Percentiles rank a stretch among this genome's conserved stretches.
These are phyloP conservation scores for Drosophila auraria DNA, from an alignment of 1,140 invertebrate genomes.

Conservation along the genomic window DNA sequence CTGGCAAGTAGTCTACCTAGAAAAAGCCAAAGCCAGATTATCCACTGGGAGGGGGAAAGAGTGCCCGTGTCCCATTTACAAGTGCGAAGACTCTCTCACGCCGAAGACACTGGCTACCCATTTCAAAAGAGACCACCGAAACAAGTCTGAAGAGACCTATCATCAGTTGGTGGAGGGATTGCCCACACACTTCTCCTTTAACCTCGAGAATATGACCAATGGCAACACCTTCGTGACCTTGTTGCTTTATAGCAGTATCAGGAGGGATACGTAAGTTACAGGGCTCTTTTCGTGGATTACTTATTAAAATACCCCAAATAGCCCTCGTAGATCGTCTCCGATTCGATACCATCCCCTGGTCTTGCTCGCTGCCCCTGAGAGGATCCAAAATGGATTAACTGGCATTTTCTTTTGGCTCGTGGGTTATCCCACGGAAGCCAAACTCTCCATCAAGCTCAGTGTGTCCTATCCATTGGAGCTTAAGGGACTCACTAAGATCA, in stretches of 20 bases:
- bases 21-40: not conserved
- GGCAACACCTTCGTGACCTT: slow-evolving; percentile 13
- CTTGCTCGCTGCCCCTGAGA: not conserved
- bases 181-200: slow-evolving; percentile 4
- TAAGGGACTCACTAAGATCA: not conserved
- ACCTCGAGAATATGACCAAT: not conserved
- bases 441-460: slow-evolving; percentile 3
- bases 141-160: too few species aligned
- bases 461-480: slow-evolving; percentile 1
- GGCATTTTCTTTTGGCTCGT: slow-evolving; percentile 17
- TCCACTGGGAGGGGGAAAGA: not conserved
- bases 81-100: not conserved
- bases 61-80: slow-evolving; percentile 1
- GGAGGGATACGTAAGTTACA: not conserved
- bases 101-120: not conserved
- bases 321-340: not conserved
- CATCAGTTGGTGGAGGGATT: slow-evolving; percentile 10
- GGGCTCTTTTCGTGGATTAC: too few species aligned
- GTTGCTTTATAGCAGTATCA: slow-evolving; percentile 6
- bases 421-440: not conserved
- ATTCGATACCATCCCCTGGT: slow-evolving; percentile 1
- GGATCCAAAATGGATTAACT: not conserved
- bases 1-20: slow-evolving; percentile 3
- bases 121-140: not conserved
- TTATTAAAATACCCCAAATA: not conserved